These are phyloP conservation scores for Drosophila kuntzei DNA, from an alignment of 2,888 invertebrate species.

Conservation along the genomic window DNA sequence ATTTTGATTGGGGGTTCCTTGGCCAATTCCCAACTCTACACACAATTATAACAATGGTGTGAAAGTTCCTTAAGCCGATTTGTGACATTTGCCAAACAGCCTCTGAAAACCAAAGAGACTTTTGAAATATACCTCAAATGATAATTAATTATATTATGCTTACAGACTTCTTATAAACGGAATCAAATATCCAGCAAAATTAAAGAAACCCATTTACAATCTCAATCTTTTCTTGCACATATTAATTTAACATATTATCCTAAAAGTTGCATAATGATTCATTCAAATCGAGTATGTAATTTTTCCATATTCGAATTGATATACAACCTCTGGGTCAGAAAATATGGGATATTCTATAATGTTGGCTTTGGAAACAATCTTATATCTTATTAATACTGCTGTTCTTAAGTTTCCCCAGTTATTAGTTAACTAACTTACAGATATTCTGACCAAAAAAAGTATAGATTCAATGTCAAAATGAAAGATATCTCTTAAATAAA, in stretches of 20 bases:
- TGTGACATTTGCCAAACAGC: slow-evolving; percentile 36
- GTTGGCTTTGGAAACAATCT: not conserved
- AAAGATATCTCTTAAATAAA: no score
- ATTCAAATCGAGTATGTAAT: not conserved
- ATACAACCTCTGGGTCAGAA: no score
- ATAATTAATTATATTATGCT: slow-evolving; percentile 12
- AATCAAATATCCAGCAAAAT: not conserved
- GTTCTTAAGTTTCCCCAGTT: no score
- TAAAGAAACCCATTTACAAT: not conserved
- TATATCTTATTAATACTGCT: no score
- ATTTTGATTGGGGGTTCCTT: slow-evolving; percentile 13
- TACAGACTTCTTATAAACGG: not conserved
- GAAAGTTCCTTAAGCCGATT: slow-evolving; percentile 60
- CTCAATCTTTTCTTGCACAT: no score
- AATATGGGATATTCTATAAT: not conserved
- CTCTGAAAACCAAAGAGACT: slow-evolving; percentile 7
- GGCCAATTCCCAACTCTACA: not conserved
- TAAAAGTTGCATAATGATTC: not conserved
- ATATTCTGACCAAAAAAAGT: not conserved
- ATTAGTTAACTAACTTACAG: not conserved
- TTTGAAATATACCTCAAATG: slow-evolving; percentile 9
- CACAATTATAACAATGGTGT: slow-evolving; percentile 44
- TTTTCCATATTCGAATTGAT: not conserved
- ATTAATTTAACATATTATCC: no score
- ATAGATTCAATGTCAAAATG: no score